Conservation (phyloP, 2,113 vertebrate species). For the Phylloscopus trochiloides region DNA sequence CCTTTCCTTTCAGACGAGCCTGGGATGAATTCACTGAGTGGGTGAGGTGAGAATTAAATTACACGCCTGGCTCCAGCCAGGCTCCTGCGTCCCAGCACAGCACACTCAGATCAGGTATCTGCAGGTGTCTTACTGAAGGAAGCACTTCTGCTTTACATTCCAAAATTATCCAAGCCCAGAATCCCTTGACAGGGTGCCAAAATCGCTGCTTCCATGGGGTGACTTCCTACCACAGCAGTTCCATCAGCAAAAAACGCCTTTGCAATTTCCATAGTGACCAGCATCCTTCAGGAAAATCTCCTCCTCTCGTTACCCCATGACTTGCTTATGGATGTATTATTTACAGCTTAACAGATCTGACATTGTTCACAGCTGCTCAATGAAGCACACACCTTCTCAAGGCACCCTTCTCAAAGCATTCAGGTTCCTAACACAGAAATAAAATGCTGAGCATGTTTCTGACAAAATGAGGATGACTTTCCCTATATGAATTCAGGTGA, state of each 20-base stretch:
- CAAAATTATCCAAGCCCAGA: background rate
- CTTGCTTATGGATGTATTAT: background rate
- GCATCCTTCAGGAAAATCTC: background rate
- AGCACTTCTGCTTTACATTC: background rate
- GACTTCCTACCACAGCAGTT: background rate
- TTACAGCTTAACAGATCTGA: background rate
- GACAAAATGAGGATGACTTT: background rate
- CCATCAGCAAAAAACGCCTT: background rate
- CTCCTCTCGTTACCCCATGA: background rate
- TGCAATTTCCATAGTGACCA: background rate
- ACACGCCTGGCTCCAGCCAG: background rate
- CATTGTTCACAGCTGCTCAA: background rate
- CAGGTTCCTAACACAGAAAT: background rate
- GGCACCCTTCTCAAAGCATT: background rate
- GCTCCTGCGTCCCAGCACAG: background rate
- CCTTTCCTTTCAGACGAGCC: background rate
- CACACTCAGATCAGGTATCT: background rate
- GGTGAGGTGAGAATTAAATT: background rate
- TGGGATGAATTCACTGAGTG: rapidly evolving
- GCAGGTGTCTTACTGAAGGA: background rate
- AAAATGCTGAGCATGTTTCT: background rate
- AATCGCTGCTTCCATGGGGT: background rate
- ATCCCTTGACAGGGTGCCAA: background rate
- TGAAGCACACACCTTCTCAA: background rate
- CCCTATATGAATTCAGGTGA: background rate